A percentile compares a stretch with the other conserved stretches of the same genome.
Conservation (phyloP, 1,140 invertebrate genomes). For the Trypoxylus dichotomus region DNA sequence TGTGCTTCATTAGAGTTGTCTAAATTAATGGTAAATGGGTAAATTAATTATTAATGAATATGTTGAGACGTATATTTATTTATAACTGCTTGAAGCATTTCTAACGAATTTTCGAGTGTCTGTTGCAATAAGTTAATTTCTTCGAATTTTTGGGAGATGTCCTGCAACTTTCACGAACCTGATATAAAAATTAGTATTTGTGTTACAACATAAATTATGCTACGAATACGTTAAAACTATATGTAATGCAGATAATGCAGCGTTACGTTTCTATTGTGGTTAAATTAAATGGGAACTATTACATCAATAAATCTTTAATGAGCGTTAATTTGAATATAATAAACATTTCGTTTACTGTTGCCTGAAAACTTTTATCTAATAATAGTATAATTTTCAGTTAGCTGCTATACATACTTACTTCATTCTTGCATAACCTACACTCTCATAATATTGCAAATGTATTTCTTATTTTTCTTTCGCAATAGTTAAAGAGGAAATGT, state of each 20-base stretch:
- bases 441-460: not conserved
- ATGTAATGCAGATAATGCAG: not conserved
- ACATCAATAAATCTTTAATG: not conserved
- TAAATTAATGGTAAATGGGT: too few species aligned
- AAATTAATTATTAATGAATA: too few species aligned
- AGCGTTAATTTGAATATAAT: constrained; percentile 18
- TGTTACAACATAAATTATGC: not conserved
- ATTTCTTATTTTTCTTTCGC: not conserved
- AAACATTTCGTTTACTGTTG: not conserved
- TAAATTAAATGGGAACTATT: constrained; percentile 9
- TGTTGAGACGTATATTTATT: too few species aligned
- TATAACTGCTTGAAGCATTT: too few species aligned
- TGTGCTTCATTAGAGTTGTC: too few species aligned
- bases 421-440: not conserved
- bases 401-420: not conserved
- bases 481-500: not conserved
- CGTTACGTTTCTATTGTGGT: not conserved
- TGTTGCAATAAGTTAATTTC: too few species aligned
- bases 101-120: too few species aligned
- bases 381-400: not conserved
- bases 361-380: not conserved
- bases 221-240: not conserved
- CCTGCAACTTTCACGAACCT: too few species aligned
- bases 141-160: too few species aligned
- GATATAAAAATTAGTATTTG: not conserved